A percentile compares a stretch with the other conserved stretches of the same genome.
Conservation (phyloP, 2,113 vertebrate species). For the Pollachius pollachius region DNA sequence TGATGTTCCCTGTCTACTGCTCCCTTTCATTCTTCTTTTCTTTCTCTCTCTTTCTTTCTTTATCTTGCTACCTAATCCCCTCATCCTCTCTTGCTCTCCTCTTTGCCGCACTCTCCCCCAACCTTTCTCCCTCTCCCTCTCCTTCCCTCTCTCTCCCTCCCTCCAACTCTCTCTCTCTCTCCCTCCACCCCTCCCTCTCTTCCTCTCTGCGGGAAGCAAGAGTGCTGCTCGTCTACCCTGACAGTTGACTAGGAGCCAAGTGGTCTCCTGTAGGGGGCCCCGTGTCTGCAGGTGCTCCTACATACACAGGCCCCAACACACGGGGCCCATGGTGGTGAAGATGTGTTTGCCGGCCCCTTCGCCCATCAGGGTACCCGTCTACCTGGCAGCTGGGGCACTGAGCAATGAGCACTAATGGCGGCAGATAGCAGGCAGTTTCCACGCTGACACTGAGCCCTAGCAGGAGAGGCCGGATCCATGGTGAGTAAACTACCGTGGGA, state of each 20-base stretch:
- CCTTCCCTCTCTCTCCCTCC: no score
- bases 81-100: slow-evolving; percentile 15
- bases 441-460: slow-evolving; percentile 67
- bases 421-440: slow-evolving; percentile 76
- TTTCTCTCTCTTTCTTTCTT: neutral
- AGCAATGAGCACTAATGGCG: slow-evolving; percentile 78
- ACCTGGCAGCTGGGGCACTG: slow-evolving; percentile 71
- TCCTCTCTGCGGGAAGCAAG: slow-evolving; percentile 37
- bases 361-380: slow-evolving; percentile 70
- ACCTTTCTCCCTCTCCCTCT: slow-evolving; percentile 22
- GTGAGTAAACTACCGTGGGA: slow-evolving; percentile 78
- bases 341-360: slow-evolving; percentile 61
- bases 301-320: slow-evolving; percentile 17
- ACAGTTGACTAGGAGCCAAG: slow-evolving; percentile 51
- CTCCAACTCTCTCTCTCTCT: neutral
- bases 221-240: slow-evolving; percentile 54
- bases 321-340: slow-evolving; percentile 19
- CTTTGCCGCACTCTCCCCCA: slow-evolving; percentile 20
- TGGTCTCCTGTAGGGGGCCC: slow-evolving; percentile 58
- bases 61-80: neutral
- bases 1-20: neutral
- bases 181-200: neutral
- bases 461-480: slow-evolving; percentile 71
- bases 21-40: neutral
- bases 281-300: no score